Evolutionary conservation across 2,888 invertebrate species (phyloP), one percentile per base, ranked within the genome.

Genomic region (Nipponacmea schrenckii): DNA sequence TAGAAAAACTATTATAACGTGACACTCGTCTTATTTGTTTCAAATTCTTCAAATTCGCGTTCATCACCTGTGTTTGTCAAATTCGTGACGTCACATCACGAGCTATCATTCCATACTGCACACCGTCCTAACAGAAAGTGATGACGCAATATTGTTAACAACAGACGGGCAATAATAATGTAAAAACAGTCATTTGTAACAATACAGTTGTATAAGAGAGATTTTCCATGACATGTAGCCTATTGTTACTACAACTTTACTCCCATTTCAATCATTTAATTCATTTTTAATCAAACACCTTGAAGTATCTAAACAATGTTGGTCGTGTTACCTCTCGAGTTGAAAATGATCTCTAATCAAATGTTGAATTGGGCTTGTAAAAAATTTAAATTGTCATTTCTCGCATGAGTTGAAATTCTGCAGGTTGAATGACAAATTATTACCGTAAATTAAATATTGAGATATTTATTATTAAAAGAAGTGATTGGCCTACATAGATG

Each of bases 41-140:
- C 56, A 56, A 56, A 56, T 56, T 56, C 56, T 56, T 56, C 20
- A 56, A 56, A 56, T 56, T 24, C 56, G 56, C 56, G 56, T 56
- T 56, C 12, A 15, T 56, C 56, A 56, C 56, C 56, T 56, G 56
- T 56, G 56, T 56, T 56, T 56, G 24, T 24, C 20, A 24, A 56
- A 12, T 56, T 24, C 56, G 24, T 56, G 56, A 56, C 56, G 56
- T 56, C 56, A 56, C 56, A 20, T 56, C 20, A 24, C 56, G 56
- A 20, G 20, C 56, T 24, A 20, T 24, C n/a, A 56, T 24, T 14
- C 56, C 56, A 56, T 56, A 56, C 24, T 56, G 56, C 56, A 56
- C 56, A 56, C 56, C 56, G 56, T 20, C 20, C 56, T 12, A 20
- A 56, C 56, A 56, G 10, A 56, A 56, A 56, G 20, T 24, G 56